Evolutionary conservation across 2,113 vertebrate genomes (phyloP), one percentile per base, ranked within the genome.

Genomic region (Hippocampus mohnikei): DNA sequence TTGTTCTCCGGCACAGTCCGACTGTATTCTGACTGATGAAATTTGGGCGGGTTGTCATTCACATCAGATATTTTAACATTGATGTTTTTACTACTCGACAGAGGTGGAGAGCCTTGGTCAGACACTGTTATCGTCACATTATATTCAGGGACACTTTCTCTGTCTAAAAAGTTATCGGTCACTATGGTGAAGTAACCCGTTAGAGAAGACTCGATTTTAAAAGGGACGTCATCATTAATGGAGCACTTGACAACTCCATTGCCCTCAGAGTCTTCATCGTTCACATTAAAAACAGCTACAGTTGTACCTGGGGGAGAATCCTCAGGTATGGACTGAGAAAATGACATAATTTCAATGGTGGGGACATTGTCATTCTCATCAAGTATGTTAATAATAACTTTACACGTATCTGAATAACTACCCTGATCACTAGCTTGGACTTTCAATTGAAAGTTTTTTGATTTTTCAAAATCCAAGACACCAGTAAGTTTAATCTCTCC

Each of bases 321-420:
- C 66, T 93, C 91, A 0, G 87, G 56, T 41, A 93, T 73, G 0
- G 77, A 73, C 41, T 80, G 89, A 8, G 87, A 89, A 71, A 90
- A 87, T 12, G 92, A 93, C 83, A 89, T 91, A 0, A 93, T 50
- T 23, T 88, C 76, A 53, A 93, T 87, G 13, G 70, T 69, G 2
- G 92, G 91, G 0, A 75, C 12, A 48, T 93, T 92, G 58, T 92
- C 92, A 70, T 93, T 93, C 42, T 84, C 87, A 25, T 93, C 92
- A 59, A 83, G 59, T 3, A 92, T 21, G 16, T 92, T 83, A 46
- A 93, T 77, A 0, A 90, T 63, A 8, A 91, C 67, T 76, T 90
- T 90, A 8, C 91, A 89, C 0, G 86, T 88, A 18, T 85, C 88
- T 2, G 80, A 58, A 0, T 48, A 29, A 0, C 88, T 85, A 0